phyloP scores from a whole-genome alignment of 1,140 invertebrate genomes.

The Hypsibius dujardini region DNA sequence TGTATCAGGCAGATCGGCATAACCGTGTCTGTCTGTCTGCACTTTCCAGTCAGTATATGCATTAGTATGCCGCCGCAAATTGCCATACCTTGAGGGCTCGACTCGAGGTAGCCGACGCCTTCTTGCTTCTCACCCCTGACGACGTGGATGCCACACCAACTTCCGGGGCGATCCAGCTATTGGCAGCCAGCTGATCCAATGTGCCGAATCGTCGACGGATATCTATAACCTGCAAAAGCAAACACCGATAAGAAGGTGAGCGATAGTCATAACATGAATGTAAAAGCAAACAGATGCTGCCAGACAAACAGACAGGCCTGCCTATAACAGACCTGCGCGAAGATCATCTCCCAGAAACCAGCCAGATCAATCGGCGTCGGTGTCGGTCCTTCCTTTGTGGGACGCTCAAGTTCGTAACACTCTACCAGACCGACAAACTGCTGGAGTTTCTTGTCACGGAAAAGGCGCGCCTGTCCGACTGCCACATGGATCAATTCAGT shows the following conservation, averaged over 20 bases:
- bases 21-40: background rate
- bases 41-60: background rate
- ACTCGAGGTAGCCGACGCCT: background rate
- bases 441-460: background rate
- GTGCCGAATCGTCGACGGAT: background rate
- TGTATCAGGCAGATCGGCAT: background rate
- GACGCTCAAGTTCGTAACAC: background rate
- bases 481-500: background rate
- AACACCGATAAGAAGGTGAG: background rate
- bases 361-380: conserved; percentile 4
- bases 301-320: too few species aligned
- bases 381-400: background rate
- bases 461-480: conserved; percentile 6
- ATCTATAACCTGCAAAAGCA: background rate
- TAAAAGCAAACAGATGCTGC: too few species aligned
- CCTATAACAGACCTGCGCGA: background rate
- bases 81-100: background rate
- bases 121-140: background rate
- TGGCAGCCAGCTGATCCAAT: background rate
- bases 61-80: background rate
- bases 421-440: conserved; percentile 13
- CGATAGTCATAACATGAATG: background rate
- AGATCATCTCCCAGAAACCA: conserved; percentile 14
- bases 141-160: too few species aligned
- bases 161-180: background rate